These are phyloP conservation scores for Ceriagrion tenellum DNA, from an alignment of 2,888 invertebrate genomes.

Conservation along the genomic window DNA sequence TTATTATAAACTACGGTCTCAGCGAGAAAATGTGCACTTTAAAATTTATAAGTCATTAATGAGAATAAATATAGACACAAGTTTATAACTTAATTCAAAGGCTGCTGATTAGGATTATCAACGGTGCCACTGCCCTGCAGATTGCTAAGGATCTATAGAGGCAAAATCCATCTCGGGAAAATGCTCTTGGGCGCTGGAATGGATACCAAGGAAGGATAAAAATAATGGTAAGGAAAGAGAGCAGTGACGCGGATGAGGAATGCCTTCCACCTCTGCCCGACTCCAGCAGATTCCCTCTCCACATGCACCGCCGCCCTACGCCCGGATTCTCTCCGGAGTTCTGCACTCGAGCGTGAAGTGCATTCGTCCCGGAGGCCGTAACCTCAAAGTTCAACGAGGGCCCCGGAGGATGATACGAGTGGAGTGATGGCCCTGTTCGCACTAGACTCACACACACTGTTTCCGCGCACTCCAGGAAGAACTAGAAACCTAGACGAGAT, in stretches of 20 bases:
- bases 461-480: neutral
- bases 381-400: neutral
- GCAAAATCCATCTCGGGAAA: neutral
- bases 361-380: conserved; percentile 11
- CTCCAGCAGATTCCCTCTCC: neutral
- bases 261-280: neutral
- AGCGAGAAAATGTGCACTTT: too few species aligned
- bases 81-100: too few species aligned
- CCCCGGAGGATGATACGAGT: neutral
- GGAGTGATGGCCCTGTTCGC: neutral
- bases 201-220: neutral
- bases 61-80: too few species aligned
- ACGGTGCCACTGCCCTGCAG: too few species aligned
- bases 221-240: neutral
- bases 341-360: conserved; percentile 24
- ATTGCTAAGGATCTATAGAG: too few species aligned
- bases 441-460: neutral
- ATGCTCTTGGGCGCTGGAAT: neutral
- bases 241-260: neutral
- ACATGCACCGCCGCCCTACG: neutral
- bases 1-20: too few species aligned
- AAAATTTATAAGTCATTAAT: too few species aligned
- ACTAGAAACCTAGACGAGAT: neutral
- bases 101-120: too few species aligned
- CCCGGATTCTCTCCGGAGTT: neutral